Evolutionary conservation across 2,888 invertebrate genomes (phyloP), one percentile per base, ranked within the genome.

Genomic region (Sminthurides aquaticus): DNA sequence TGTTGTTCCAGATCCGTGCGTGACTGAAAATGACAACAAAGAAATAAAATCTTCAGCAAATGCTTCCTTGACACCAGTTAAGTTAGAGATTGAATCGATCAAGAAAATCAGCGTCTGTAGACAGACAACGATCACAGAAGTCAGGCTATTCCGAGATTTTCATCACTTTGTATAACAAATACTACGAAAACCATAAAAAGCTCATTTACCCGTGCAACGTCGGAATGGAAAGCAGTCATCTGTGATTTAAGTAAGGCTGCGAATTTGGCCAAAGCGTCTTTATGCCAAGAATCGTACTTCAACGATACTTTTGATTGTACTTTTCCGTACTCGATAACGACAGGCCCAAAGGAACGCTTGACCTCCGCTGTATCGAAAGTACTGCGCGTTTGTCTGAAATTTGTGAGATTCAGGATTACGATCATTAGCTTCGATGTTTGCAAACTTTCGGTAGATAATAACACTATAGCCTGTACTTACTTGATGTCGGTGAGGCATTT

Each of bases 211-310:
- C 82, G 83, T 43, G 94, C 92, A 0, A 98, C 89, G 77, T 90
- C 89, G 0, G 86, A 81, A 76, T 95, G 93, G 85, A 99, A 99
- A 69, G 88, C 87, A 29, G 89, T 86, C 98, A 99, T 99, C 81
- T 98, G 96, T 63, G 89, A 91, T 43, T 95, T 94, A 60, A 99
- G 85, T 69, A 97, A 81, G 0, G 88, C 86, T 26, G 98, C 98
- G 80, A 99, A 99, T 82, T 97, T 98, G 76, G 93, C 90, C 52
- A 99, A 82, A 15, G 95, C 95, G 77, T 99, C 99, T 80, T 99
- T 99, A 80, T 99, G 99, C 97, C 98, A 98, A 0, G 97, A 95
- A 81, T 99, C 99, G 79, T 99, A 99, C 79, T 99, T 99, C 67
- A 99, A 81, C 0, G 96, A 93, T 0, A 99, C 98, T 80, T 99